Evolutionary conservation across 2,888 invertebrate species (phyloP).

Genomic region (Molorchus minor): DNA sequence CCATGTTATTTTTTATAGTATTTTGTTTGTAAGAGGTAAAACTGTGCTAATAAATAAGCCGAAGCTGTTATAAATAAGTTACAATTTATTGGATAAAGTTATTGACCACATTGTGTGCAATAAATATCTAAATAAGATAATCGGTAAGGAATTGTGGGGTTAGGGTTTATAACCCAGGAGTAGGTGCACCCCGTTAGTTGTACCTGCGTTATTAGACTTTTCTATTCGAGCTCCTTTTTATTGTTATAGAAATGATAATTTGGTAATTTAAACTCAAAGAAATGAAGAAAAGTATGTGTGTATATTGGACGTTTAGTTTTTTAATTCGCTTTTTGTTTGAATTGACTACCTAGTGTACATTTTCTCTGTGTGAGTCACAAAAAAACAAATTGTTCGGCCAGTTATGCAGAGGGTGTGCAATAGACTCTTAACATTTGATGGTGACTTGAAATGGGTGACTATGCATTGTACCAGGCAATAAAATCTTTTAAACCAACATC

Average conservation of each 20-base stretch:
- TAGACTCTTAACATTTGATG: constrained; percentile 39
- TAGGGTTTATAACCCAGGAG: neutral
- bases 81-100: neutral
- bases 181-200: neutral
- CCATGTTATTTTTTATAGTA: constrained; percentile 54
- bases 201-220: no score
- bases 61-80: neutral
- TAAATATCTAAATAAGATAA: neutral
- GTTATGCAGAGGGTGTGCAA: constrained; percentile 46
- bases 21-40: constrained; percentile 48
- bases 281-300: constrained; percentile 2
- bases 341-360: constrained; percentile 34
- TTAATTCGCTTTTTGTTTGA: constrained; percentile 33
- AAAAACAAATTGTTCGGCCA: constrained; percentile 32
- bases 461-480: constrained; percentile 60
- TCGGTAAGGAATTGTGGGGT: neutral
- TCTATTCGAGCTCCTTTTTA: neutral
- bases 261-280: neutral
- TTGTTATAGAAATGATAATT: neutral
- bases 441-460: constrained; percentile 59
- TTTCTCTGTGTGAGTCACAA: constrained; percentile 21
- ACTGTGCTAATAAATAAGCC: neutral
- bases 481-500: constrained; percentile 56
- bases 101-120: neutral
- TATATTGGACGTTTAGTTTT: constrained; percentile 21